Percentiles rank a stretch among this genome's conserved stretches.
These are phyloP conservation scores for Carlito syrichta DNA, from an alignment of 2,113 vertebrate genomes.

Conservation along the genomic window DNA sequence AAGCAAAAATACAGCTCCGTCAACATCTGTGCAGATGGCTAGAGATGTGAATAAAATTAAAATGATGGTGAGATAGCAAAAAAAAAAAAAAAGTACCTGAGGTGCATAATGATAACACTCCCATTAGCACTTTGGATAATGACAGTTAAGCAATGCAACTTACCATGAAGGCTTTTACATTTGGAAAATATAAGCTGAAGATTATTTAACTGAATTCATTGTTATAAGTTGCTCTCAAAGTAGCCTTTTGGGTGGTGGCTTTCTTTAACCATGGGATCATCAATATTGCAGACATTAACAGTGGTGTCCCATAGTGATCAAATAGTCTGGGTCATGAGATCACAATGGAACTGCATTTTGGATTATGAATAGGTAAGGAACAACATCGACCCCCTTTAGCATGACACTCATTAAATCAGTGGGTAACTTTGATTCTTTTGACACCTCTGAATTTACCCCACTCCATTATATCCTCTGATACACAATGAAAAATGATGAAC, in stretches of 20 bases:
- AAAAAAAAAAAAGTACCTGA: constrained; percentile 17
- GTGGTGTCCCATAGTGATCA: neutral
- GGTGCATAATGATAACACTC: neutral
- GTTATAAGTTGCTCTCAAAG: neutral
- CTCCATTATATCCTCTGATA: neutral
- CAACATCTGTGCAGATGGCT: constrained; percentile 80
- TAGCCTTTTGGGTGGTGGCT: neutral
- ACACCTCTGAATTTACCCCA: constrained; percentile 62
- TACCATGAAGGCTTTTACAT: constrained; percentile 26
- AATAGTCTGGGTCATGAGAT: neutral
- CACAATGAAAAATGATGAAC: neutral
- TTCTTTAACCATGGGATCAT: neutral
- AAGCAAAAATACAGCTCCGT: constrained; percentile 80
- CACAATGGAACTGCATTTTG: neutral
- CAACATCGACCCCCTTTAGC: neutral
- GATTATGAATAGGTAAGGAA: neutral
- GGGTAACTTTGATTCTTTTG: neutral
- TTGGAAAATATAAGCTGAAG: constrained; percentile 58
- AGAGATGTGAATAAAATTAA: constrained; percentile 79
- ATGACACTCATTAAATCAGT: neutral
- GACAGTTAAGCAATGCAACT: constrained; percentile 15
- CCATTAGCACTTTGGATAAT: neutral
- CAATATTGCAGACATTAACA: neutral
- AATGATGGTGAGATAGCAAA: constrained; percentile 76
- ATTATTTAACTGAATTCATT: neutral